phyloP scores from a whole-genome alignment of 2,113 vertebrate species.

The Sinosuthora webbiana region DNA sequence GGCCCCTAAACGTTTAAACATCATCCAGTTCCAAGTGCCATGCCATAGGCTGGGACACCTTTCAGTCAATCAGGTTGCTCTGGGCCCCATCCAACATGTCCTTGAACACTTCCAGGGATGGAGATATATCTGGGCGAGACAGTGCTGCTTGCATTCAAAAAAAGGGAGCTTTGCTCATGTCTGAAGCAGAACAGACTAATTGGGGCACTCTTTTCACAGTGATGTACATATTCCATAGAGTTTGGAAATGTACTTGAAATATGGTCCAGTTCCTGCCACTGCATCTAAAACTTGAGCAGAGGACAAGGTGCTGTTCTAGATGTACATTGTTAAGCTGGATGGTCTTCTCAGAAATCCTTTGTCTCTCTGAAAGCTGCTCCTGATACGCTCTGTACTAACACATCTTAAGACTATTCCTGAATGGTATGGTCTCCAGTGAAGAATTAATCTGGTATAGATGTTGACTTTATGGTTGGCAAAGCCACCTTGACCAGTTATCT shows the following conservation, averaged over 20 bases:
- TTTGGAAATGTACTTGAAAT: not conserved
- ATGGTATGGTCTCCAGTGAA: not conserved
- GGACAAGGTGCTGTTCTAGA: not conserved
- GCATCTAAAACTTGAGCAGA: not conserved
- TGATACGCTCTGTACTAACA: not conserved
- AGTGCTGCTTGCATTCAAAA: not conserved
- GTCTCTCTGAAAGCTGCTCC: not conserved
- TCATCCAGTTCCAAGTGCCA: not conserved
- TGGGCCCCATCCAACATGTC: too few relatives aligned
- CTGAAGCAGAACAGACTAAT: not conserved
- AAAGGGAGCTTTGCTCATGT: not conserved
- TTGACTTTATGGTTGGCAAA: not conserved
- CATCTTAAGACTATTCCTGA: not conserved
- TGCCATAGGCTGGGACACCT: not conserved
- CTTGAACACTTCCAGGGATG: not conserved
- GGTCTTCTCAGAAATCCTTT: not conserved
- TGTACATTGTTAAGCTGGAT: accelerated
- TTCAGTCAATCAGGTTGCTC: not conserved
- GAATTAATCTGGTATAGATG: not conserved
- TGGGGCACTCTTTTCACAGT: not conserved
- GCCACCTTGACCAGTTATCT: not conserved
- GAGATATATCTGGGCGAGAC: not conserved
- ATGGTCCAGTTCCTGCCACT: not conserved
- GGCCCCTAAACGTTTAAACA: not conserved
- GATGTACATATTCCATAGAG: not conserved